Evolutionary conservation across 2,797 vertebrate genomes (phyloP).

Genomic region (Gila robusta): DNA sequence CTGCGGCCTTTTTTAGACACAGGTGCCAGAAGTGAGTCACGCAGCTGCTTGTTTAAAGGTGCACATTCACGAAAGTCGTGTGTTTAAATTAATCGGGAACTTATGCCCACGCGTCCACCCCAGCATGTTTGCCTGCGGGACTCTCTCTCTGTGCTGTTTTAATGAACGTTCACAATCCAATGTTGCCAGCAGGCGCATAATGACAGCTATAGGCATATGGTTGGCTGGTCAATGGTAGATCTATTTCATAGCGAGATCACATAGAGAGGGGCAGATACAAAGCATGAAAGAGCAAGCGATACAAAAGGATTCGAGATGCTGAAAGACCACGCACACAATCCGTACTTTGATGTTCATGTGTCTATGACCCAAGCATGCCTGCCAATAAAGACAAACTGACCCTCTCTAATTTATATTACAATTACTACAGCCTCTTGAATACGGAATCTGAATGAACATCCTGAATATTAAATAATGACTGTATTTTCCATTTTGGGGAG

Average conservation of each 20-base stretch:
- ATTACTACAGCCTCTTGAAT: conserved; percentile 19
- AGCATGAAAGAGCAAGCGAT: conserved; percentile 12
- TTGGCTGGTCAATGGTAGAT: conserved; percentile 3
- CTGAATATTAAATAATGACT: conserved; percentile 19
- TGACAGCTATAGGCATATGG: conserved; percentile 1
- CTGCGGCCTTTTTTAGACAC: conserved; percentile 43
- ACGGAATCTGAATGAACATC: not conserved
- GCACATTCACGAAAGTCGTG: not conserved
- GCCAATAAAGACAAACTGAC: conserved; percentile 26
- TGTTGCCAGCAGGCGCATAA: not conserved
- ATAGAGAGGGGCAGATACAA: not conserved
- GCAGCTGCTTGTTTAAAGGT: conserved; percentile 1
- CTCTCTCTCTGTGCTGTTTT: conserved; percentile 9
- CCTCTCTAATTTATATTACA: conserved; percentile 19
- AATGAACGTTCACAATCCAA: not conserved
- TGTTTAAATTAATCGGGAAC: conserved; percentile 39
- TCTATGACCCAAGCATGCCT: conserved; percentile 34
- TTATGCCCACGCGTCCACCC: conserved; percentile 7
- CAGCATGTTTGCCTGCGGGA: conserved; percentile 3
- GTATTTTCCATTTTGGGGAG: not conserved
- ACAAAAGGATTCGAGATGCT: not conserved
- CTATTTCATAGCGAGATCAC: not conserved
- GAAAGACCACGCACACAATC: not conserved
- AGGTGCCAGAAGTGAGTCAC: conserved; percentile 52
- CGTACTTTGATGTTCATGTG: conserved; percentile 14